Evolutionary conservation across 1,140 invertebrate genomes (phyloP).

Genomic region (Drosophila carrolli): DNA sequence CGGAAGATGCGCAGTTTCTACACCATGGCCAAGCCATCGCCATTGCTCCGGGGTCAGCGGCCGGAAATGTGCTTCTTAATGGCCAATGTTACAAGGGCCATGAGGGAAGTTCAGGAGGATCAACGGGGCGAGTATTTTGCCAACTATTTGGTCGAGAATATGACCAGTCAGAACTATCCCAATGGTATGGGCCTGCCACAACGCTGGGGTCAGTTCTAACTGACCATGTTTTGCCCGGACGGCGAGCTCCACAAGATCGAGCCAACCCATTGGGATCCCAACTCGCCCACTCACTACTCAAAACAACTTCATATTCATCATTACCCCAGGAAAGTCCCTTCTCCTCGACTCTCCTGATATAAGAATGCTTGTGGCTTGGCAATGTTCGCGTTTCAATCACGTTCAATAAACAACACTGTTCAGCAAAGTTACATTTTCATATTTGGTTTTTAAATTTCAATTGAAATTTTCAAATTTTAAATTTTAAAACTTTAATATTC

Average conservation of each 20-base stretch:
- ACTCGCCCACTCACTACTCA: background rate
- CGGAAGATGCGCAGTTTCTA: conserved; percentile 61
- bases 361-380: background rate
- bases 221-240: background rate
- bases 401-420: conserved; percentile 6
- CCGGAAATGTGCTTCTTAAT: conserved; percentile 48
- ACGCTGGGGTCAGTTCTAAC: conserved; percentile 65
- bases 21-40: conserved; percentile 40
- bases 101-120: conserved; percentile 31
- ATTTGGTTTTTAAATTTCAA: background rate
- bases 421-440: background rate
- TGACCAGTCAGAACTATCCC: conserved; percentile 68
- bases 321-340: background rate
- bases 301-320: background rate
- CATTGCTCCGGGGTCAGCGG: conserved; percentile 13
- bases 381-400: background rate
- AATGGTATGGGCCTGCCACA: conserved; percentile 58
- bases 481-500: background rate
- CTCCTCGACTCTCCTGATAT: background rate
- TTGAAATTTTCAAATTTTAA: background rate
- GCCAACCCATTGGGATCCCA: background rate
- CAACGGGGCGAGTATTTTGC: conserved; percentile 54
- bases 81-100: conserved; percentile 39
- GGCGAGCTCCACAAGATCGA: background rate
- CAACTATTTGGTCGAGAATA: conserved; percentile 57